phyloP scores from a whole-genome alignment of 2,113 vertebrate genomes.

The Plecturocebus donacophilus region DNA sequence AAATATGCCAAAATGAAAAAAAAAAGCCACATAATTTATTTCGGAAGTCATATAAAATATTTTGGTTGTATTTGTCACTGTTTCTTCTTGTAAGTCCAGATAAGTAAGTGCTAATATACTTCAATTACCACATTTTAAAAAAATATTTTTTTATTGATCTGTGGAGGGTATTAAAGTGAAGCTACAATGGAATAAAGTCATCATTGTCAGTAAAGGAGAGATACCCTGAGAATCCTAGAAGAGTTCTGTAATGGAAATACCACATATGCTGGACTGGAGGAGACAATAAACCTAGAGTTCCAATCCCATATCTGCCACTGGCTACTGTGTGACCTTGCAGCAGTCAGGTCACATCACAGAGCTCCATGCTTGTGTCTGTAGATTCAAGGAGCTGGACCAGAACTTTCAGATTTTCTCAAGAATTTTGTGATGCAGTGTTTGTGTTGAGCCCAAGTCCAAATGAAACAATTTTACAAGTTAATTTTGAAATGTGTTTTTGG shows the following conservation, averaged over 20 bases:
- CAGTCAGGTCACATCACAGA: background rate
- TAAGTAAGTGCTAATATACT: background rate
- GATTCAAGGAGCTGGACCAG: background rate
- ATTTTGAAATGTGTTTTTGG: background rate
- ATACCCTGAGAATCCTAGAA: background rate
- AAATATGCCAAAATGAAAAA: background rate
- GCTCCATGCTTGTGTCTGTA: background rate
- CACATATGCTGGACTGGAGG: background rate
- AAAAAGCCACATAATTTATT: background rate
- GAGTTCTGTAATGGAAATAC: too few relatives aligned
- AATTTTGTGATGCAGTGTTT: background rate
- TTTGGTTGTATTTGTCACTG: slow-evolving; percentile 1
- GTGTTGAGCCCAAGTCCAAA: background rate
- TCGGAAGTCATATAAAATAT: background rate
- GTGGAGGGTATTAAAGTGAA: background rate
- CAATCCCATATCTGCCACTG: accelerated
- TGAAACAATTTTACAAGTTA: background rate
- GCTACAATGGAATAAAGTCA: background rate
- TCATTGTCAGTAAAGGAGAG: background rate
- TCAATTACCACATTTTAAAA: background rate
- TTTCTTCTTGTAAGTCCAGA: background rate
- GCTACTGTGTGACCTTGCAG: accelerated
- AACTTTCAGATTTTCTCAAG: background rate
- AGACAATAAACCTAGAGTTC: background rate
- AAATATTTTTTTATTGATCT: background rate